These are phyloP conservation scores for Montipora foliosa DNA, from an alignment of 64 coral and sea anemone genomes.

Conservation along the genomic window DNA sequence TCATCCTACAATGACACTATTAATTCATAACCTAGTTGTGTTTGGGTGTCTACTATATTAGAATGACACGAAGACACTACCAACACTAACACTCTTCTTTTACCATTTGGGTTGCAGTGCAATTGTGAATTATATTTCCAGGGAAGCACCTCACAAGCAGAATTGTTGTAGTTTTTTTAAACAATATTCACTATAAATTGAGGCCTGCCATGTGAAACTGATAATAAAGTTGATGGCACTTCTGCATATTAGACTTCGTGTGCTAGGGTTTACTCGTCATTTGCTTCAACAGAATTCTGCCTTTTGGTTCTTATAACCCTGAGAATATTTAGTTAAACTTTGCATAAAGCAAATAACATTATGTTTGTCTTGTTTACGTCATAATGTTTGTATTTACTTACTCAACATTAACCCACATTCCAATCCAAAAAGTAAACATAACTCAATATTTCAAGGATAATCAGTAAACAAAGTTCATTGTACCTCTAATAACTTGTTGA, in stretches of 20 bases:
- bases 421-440: constrained; percentile 9
- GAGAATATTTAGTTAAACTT: too few relatives aligned
- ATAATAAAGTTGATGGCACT: too few relatives aligned
- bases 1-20: background rate
- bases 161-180: too few relatives aligned
- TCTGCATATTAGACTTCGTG: too few relatives aligned
- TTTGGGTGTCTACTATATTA: background rate
- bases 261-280: too few relatives aligned
- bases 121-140: background rate
- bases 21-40: background rate
- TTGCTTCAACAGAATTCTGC: too few relatives aligned
- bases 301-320: too few relatives aligned
- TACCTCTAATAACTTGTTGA: constrained; percentile 2
- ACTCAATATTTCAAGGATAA: background rate
- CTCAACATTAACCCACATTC: background rate
- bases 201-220: too few relatives aligned
- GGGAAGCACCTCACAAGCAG: too few relatives aligned
- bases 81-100: constrained; percentile 3
- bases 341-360: background rate
- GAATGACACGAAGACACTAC: background rate
- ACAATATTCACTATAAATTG: too few relatives aligned
- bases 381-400: background rate
- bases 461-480: constrained; percentile 11
- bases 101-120: constrained; percentile 1
- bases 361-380: constrained; percentile 1